Conservation (phyloP, 2,113 vertebrate species). For the Sinocyclocheilus maitianheensis region DNA sequence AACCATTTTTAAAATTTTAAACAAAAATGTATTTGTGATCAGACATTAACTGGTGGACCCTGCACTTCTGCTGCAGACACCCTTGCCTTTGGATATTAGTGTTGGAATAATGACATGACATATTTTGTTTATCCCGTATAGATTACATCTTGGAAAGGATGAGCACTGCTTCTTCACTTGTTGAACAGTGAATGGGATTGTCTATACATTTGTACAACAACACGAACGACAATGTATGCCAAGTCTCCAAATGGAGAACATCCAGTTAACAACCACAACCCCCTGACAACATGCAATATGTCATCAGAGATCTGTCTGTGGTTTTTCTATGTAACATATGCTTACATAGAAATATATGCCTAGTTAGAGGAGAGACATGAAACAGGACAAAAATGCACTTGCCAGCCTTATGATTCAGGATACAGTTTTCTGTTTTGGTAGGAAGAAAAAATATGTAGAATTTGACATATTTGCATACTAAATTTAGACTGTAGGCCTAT, state of each 20-base stretch:
- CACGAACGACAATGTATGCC: neutral
- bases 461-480: neutral
- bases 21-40: too few species aligned
- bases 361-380: neutral
- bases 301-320: neutral
- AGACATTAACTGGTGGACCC: too few species aligned
- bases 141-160: neutral
- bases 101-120: neutral
- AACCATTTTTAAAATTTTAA: too few species aligned
- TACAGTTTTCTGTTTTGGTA: neutral
- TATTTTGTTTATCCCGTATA: neutral
- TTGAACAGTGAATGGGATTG: neutral
- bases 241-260: conserved; percentile 2
- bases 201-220: neutral
- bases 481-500: neutral
- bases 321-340: neutral
- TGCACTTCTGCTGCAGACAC: too few species aligned
- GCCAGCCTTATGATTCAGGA: neutral
- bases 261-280: conserved; percentile 4
- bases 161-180: neutral
- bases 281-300: neutral
- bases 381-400: neutral
- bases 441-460: too few species aligned
- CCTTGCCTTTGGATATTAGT: neutral
- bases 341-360: neutral